These are phyloP conservation scores for Hirtodrosophila alboralis DNA, from an alignment of 2,888 invertebrate genomes.

Conservation along the genomic window DNA sequence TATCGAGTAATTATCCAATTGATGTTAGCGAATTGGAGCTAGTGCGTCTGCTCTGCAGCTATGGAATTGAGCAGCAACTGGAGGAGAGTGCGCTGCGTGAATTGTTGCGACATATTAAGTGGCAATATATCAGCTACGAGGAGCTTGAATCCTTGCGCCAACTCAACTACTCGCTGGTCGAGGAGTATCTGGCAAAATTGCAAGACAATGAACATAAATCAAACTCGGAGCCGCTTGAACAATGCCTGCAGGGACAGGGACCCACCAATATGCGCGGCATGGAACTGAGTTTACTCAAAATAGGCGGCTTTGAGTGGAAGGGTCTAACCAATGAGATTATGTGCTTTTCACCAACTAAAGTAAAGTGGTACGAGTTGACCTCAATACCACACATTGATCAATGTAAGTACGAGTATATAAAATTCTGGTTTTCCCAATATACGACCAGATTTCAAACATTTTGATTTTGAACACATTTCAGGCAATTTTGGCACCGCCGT, in stretches of 20 bases:
- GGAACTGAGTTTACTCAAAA: constrained; percentile 88
- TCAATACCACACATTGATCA: constrained; percentile 90
- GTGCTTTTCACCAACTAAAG: constrained; percentile 86
- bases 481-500: constrained; percentile 89
- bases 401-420: too few relatives aligned
- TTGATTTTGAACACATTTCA: constrained; percentile 13
- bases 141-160: constrained; percentile 42
- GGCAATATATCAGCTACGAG: constrained; percentile 47
- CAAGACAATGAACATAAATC: constrained; percentile 12
- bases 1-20: constrained; percentile 88
- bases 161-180: constrained; percentile 51
- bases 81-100: constrained; percentile 42
- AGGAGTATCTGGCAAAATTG: constrained; percentile 39
- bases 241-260: constrained; percentile 26
- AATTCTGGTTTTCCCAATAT: too few relatives aligned
- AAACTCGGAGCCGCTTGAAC: constrained; percentile 12
- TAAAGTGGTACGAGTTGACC: constrained; percentile 88
- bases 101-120: constrained; percentile 52
- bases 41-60: constrained; percentile 56
- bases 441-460: too few relatives aligned
- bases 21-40: constrained; percentile 82
- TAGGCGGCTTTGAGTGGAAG: constrained; percentile 88
- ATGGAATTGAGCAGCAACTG: constrained; percentile 52
- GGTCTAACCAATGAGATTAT: constrained; percentile 89
- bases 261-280: constrained; percentile 87